A percentile compares a stretch with the other conserved stretches of the same genome.
These are phyloP conservation scores for Aphelenchoides bicaudatus DNA, from an alignment of 2,888 invertebrate genomes.

Conservation along the genomic window DNA sequence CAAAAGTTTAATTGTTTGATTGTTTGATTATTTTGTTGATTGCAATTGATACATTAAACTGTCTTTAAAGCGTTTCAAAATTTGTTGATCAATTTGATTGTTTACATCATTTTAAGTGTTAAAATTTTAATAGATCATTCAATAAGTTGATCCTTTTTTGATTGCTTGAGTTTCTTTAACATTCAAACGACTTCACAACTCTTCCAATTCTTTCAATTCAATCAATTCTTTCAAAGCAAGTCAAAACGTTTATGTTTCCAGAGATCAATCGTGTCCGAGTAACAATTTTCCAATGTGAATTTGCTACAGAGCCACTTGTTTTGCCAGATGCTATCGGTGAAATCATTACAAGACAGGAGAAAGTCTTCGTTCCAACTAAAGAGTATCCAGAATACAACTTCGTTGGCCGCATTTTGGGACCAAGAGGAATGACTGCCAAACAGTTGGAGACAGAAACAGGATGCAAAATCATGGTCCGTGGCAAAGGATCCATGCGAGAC, in stretches of 20 bases:
- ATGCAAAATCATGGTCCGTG: constrained; percentile 98
- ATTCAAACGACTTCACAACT: too few relatives aligned
- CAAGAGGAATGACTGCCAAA: constrained; percentile 99
- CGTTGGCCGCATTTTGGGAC: constrained; percentile 97
- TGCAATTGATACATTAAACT: neutral
- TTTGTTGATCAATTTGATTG: too few relatives aligned
- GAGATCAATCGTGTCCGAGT: constrained; percentile 97
- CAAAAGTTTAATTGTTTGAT: too few relatives aligned
- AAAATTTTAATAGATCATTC: neutral
- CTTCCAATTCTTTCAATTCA: too few relatives aligned
- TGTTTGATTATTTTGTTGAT: too few relatives aligned
- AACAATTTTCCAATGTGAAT: constrained; percentile 97
- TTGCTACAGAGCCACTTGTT: constrained; percentile 74
- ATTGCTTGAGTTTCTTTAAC: too few relatives aligned
- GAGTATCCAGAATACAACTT: constrained; percentile 97
- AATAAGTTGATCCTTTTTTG: too few relatives aligned
- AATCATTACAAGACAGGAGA: constrained; percentile 89
- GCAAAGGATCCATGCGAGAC: constrained; percentile 57
- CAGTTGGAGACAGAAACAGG: constrained; percentile 99
- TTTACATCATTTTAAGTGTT: neutral
- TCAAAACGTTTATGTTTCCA: constrained; percentile 65
- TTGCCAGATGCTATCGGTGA: constrained; percentile 57
- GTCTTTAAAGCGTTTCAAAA: too few relatives aligned
- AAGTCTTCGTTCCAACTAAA: constrained; percentile 98
- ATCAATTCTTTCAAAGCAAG: neutral